These are phyloP conservation scores for Syndactyla subalaris DNA, from an alignment of 2,797 vertebrate genomes.

Conservation along the genomic window DNA sequence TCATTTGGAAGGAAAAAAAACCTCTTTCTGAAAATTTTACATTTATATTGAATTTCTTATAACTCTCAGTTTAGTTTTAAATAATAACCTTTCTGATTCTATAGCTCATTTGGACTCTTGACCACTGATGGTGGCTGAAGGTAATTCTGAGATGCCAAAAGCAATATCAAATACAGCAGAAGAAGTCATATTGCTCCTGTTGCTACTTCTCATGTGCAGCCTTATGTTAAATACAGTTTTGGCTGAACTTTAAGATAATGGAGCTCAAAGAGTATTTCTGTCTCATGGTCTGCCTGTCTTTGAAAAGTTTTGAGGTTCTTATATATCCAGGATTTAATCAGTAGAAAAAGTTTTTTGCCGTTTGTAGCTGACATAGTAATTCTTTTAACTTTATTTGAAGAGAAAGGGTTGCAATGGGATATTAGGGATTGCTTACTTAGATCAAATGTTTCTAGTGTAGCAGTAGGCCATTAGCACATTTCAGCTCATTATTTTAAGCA, in stretches of 20 bases:
- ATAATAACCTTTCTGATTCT: accelerated
- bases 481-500: not conserved
- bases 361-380: not conserved
- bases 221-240: not conserved
- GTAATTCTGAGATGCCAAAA: not conserved
- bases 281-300: not conserved
- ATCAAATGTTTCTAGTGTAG: not conserved
- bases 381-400: not conserved
- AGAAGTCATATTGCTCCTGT: not conserved
- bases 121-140: not conserved
- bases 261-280: not conserved
- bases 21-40: not conserved
- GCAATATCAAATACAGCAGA: not conserved
- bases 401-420: not conserved
- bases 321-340: not conserved
- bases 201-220: not conserved
- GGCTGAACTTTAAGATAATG: not conserved
- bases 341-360: not conserved
- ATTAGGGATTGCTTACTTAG: not conserved
- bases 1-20: not conserved
- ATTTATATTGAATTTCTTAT: not conserved
- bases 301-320: not conserved
- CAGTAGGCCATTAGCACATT: not conserved
- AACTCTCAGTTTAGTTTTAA: not conserved
- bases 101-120: not conserved